Percentiles rank a stretch among this genome's conserved stretches.
These are phyloP conservation scores for Synergus umbraculus DNA, from an alignment of 2,888 invertebrate genomes.

Conservation along the genomic window DNA sequence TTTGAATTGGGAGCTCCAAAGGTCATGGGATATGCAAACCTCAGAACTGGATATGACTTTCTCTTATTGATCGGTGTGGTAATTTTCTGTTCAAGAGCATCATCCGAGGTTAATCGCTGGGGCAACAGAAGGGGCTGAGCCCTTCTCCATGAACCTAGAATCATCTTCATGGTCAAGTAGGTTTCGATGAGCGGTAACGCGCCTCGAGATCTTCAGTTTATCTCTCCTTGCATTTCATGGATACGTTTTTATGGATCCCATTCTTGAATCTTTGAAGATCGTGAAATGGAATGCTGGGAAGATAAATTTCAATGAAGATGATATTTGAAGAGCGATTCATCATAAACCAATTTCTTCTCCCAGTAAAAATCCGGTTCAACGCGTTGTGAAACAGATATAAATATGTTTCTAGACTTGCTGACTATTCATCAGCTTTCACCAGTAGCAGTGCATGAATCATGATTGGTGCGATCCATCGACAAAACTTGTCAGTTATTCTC, in stretches of 20 bases:
- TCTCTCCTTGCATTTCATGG: too few relatives aligned
- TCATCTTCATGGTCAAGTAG: constrained; percentile 30
- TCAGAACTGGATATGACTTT: neutral
- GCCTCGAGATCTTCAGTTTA: neutral
- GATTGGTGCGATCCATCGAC: neutral
- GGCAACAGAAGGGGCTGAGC: neutral
- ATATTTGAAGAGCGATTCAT: neutral
- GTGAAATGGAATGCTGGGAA: too few relatives aligned
- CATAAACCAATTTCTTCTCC: too few relatives aligned
- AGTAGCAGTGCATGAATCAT: constrained; percentile 21
- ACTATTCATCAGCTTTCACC: neutral
- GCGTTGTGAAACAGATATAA: constrained; percentile 4
- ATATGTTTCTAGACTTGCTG: neutral
- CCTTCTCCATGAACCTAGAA: constrained; percentile 15
- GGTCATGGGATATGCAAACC: neutral
- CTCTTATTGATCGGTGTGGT: constrained; percentile 19
- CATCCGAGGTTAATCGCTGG: constrained; percentile 7
- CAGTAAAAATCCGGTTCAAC: too few relatives aligned
- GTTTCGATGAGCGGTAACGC: constrained; percentile 24
- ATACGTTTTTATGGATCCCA: too few relatives aligned
- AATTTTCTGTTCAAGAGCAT: constrained; percentile 17
- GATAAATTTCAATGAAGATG: neutral
- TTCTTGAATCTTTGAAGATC: too few relatives aligned
- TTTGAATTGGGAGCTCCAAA: neutral
- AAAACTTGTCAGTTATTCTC: constrained; percentile 5